A percentile compares a stretch with the other conserved stretches of the same genome.
phyloP scores from a whole-genome alignment of 2,888 invertebrate genomes.

The Dromius quadrimaculatus region DNA sequence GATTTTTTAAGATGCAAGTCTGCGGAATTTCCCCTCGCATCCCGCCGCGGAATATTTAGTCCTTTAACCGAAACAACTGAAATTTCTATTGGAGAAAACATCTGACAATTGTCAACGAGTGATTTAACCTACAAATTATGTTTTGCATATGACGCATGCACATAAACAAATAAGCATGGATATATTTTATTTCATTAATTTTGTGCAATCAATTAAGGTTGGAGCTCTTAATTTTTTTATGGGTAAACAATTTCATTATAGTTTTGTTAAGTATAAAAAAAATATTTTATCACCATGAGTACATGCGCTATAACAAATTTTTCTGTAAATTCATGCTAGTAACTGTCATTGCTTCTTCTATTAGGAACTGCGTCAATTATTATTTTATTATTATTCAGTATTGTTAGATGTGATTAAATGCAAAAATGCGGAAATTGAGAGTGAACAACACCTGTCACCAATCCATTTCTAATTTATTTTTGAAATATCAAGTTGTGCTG shows the following conservation, averaged over 20 bases:
- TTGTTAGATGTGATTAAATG: too few relatives aligned
- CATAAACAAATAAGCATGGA: conserved; percentile 9
- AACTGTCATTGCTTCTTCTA: too few relatives aligned
- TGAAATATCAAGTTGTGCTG: too few relatives aligned
- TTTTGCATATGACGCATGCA: conserved; percentile 6
- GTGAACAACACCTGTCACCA: too few relatives aligned
- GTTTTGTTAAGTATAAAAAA: too few relatives aligned
- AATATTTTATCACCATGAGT: too few relatives aligned
- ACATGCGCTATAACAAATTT: too few relatives aligned
- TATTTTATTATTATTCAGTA: too few relatives aligned
- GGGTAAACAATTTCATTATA: conserved; percentile 1
- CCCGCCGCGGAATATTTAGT: neutral
- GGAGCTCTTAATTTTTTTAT: neutral
- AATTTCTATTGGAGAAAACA: neutral
- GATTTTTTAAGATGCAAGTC: conserved; percentile 67
- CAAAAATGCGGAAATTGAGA: too few relatives aligned
- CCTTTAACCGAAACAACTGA: neutral
- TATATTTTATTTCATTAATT: neutral
- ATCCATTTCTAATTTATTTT: too few relatives aligned
- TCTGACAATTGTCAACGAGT: conserved; percentile 10
- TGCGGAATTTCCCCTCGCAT: conserved; percentile 11
- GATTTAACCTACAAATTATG: conserved; percentile 21
- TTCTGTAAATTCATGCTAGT: too few relatives aligned
- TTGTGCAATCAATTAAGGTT: neutral
- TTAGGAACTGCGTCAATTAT: too few relatives aligned